Evolutionary conservation across 2,888 invertebrate species (phyloP).

Genomic region (Thera obeliscata): DNA sequence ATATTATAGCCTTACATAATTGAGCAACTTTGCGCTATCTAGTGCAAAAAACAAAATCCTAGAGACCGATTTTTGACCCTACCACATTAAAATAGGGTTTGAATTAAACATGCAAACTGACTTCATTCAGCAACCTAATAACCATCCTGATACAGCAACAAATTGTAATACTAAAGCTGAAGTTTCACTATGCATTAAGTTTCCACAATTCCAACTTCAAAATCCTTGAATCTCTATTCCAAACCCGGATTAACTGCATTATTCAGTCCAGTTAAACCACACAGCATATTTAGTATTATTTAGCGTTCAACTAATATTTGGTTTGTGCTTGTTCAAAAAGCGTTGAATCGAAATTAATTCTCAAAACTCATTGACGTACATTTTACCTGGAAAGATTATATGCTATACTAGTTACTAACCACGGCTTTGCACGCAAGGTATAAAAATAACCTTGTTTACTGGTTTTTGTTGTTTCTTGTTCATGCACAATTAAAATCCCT

Average conservation of each 20-base stretch:
- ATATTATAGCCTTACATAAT: too few relatives aligned
- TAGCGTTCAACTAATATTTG: constrained; percentile 17
- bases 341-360: neutral
- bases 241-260: constrained; percentile 9
- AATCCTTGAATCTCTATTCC: neutral
- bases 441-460: too few relatives aligned
- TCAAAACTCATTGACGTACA: neutral
- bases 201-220: neutral
- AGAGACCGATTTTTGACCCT: too few relatives aligned
- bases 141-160: neutral
- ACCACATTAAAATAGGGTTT: too few relatives aligned
- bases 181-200: neutral
- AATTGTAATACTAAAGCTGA: neutral
- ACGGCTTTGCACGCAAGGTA: too few relatives aligned
- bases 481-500: too few relatives aligned
- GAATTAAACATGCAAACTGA: too few relatives aligned
- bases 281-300: constrained; percentile 19
- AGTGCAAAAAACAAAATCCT: too few relatives aligned
- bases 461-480: too few relatives aligned
- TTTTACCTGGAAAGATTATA: neutral
- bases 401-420: too few relatives aligned
- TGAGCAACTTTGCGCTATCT: too few relatives aligned
- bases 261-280: constrained; percentile 10
- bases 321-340: constrained; percentile 13
- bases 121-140: too few relatives aligned